These are phyloP conservation scores for Tinea pellionella DNA, from an alignment of 2,888 invertebrate genomes.

Conservation along the genomic window DNA sequence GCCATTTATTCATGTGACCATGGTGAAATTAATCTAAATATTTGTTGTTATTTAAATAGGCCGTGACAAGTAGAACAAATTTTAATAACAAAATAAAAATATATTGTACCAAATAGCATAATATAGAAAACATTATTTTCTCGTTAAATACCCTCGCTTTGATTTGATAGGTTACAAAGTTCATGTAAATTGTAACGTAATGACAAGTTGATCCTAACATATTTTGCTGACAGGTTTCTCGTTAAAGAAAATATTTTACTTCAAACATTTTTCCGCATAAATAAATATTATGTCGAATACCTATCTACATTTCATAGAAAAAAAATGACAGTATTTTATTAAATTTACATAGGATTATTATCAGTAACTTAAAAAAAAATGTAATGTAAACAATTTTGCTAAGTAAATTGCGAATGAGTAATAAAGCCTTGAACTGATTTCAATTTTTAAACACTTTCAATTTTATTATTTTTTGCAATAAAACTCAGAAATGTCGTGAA, in stretches of 20 bases:
- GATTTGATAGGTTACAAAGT: neutral
- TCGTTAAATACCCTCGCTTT: neutral
- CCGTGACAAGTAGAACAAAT: too few species aligned
- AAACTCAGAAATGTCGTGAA: neutral
- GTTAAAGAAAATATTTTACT: neutral
- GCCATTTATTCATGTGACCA: too few species aligned
- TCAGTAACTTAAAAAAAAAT: too few species aligned
- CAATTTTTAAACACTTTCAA: neutral
- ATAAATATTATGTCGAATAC: too few species aligned
- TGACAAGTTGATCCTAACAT: neutral
- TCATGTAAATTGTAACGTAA: neutral
- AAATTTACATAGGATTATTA: too few species aligned
- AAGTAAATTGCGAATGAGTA: neutral
- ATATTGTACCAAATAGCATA: too few species aligned
- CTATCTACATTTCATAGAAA: too few species aligned
- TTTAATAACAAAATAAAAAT: too few species aligned
- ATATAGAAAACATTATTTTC: neutral
- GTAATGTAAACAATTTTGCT: neutral
- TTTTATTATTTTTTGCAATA: neutral
- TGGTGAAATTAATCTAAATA: too few species aligned
- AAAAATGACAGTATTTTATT: too few species aligned
- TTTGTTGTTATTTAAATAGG: too few species aligned
- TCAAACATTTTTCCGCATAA: too few species aligned
- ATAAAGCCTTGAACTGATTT: neutral
- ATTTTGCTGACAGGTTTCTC: neutral